Base-by-base conservation (phyloP, 2,113 vertebrate genomes). In the Labrus mixtus region DNA sequence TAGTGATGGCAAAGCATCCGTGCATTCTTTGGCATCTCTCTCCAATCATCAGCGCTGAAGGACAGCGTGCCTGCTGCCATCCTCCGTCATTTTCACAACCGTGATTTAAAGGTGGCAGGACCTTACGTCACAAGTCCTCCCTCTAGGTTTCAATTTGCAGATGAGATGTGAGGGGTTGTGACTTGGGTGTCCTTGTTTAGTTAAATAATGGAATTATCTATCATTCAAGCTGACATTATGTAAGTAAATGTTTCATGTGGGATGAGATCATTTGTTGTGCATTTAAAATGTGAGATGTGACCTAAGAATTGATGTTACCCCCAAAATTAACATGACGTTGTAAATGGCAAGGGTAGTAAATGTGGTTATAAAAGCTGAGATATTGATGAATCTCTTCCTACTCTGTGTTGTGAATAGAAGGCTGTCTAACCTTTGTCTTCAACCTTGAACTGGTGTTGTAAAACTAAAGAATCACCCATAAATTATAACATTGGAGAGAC, bases 31-130 rank as follows among this genome's bases (percentile, higher is more conserved):
- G 84, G 86, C 82, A 85, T 68, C 37, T 65, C 76, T 41, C 73
- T 50, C 29, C 58, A 75, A 83, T 84, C 86, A 73, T 85, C 74
- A 78, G 54, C 10, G 29, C 68, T 81, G 83, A 90, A 92, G 82
- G 91, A 83, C 82, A 67, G 39, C 23, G 13, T 70, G 79, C 63
- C 85, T 16, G 59, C 63, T 67, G 71, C 39, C 61, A 56, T 74
- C 51, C 2, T 58, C 67, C 25, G 48, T 84, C 64, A 51, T 73
- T 19, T 90, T 56, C 56, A 60, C 77, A 82, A 63, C 74, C 54
- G 46, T 56, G 81, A 76, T 9, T 45, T 77, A 25, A 72, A 48
- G n/a, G 46, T 58, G 57, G 39, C 73, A 33, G 39, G 43, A 53
- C 33, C 43, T 16, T 22, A 12, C 10, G 6, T 71, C 45, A 48